Percentiles rank a stretch among this genome's conserved stretches.
phyloP scores from a whole-genome alignment of 23 tunicate species.

The Halocynthia roretzi region DNA sequence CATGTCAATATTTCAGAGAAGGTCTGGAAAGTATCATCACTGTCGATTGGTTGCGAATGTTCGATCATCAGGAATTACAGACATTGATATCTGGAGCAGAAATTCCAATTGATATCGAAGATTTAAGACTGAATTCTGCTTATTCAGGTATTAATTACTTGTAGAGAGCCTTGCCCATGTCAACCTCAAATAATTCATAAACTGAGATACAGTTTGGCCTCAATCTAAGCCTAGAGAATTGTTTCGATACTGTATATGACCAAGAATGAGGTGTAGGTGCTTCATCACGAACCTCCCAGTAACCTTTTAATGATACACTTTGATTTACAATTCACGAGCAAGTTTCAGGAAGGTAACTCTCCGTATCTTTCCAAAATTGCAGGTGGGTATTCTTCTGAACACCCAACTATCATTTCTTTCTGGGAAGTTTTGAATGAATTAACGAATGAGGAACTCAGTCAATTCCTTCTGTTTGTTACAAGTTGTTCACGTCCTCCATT shows the following conservation, averaged over 20 bases:
- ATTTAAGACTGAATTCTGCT: conserved; percentile 34
- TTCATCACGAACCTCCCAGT: no score
- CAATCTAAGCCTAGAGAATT: no score
- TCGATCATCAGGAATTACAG: conserved; percentile 75
- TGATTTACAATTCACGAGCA: no score
- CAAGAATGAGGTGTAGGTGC: no score
- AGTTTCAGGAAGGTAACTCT: no score
- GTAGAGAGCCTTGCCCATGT: neutral
- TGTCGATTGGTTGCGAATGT: conserved; percentile 78
- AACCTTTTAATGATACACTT: no score
- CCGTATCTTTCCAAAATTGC: no score
- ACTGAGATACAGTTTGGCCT: no score
- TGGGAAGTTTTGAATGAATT: conserved; percentile 52
- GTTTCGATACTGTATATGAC: no score
- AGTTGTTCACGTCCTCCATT: conserved; percentile 91
- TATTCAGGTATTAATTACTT: conserved; percentile 39
- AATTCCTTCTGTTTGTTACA: conserved; percentile 64
- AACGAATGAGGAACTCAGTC: conserved; percentile 43
- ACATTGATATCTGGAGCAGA: conserved; percentile 76
- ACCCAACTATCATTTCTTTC: conserved; percentile 40
- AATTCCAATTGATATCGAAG: conserved; percentile 53
- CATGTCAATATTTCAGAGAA: conserved; percentile 46
- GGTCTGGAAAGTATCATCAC: conserved; percentile 59
- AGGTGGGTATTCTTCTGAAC: conserved; percentile 67
- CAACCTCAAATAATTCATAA: no score